phyloP scores from a whole-genome alignment of 1,140 invertebrate genomes.

The Hermetia illucens region DNA sequence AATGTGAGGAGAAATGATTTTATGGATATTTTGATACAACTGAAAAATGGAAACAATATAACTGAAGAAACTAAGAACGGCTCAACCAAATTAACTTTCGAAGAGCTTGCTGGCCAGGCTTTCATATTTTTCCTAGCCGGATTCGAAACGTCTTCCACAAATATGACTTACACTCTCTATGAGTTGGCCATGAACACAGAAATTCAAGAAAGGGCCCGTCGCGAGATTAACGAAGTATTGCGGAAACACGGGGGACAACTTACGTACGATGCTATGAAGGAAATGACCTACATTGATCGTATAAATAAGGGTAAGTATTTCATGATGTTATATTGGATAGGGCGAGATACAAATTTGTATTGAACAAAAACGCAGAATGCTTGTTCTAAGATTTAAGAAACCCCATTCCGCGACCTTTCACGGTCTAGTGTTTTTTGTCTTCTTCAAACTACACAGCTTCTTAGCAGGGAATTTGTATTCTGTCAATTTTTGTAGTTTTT shows the following conservation, averaged over 20 bases:
- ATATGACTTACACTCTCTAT: constrained; percentile 29
- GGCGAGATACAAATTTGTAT: too few species aligned
- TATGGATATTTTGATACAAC: constrained; percentile 33
- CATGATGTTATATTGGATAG: background rate
- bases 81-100: background rate
- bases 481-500: too few species aligned
- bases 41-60: constrained; percentile 18
- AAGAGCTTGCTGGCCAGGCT: constrained; percentile 30
- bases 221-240: constrained; percentile 30
- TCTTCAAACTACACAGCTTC: too few species aligned
- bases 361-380: too few species aligned
- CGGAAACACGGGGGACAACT: constrained; percentile 30
- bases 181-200: constrained; percentile 28
- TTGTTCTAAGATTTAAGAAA: too few species aligned
- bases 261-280: constrained; percentile 35
- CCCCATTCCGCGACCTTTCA: too few species aligned
- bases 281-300: constrained; percentile 37
- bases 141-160: constrained; percentile 29
- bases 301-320: constrained; percentile 22
- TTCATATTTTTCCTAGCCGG: constrained; percentile 45
- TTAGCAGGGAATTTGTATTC: too few species aligned
- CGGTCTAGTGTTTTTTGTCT: too few species aligned
- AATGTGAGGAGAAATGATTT: constrained; percentile 32
- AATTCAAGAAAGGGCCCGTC: constrained; percentile 28
- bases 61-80: too few species aligned